phyloP scores from a whole-genome alignment of 1,140 invertebrate genomes.

The Drosophila athabasca region DNA sequence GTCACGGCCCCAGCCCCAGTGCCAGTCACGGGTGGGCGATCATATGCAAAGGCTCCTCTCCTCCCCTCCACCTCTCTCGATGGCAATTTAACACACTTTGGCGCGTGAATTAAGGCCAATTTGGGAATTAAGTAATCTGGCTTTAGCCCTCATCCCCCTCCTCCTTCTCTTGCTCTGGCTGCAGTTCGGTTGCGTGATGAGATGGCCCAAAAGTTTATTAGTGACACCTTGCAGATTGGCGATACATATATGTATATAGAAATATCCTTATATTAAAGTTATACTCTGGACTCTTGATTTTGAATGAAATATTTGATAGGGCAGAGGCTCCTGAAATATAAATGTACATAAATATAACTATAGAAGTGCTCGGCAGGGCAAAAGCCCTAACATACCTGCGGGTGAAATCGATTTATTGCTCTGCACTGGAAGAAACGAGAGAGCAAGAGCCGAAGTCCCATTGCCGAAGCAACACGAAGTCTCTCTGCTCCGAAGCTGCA shows the following conservation, averaged over 20 bases:
- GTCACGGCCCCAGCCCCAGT: conserved; percentile 47
- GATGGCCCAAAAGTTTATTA: conserved; percentile 44
- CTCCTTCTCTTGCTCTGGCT: conserved; percentile 39
- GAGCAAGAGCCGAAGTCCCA: too few relatives aligned
- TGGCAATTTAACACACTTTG: conserved; percentile 82
- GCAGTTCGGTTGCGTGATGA: conserved; percentile 39
- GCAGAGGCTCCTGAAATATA: not conserved
- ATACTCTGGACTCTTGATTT: not conserved
- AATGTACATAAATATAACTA: too few relatives aligned
- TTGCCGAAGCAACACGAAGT: too few relatives aligned
- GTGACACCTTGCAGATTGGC: conserved; percentile 60
- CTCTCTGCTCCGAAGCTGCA: too few relatives aligned
- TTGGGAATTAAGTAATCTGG: conserved; percentile 82
- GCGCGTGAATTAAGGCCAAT: conserved; percentile 82
- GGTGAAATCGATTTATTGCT: too few relatives aligned
- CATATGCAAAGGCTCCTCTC: conserved; percentile 68
- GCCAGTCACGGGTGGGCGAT: conserved; percentile 66
- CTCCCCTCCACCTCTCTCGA: conserved; percentile 3
- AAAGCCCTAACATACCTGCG: too few relatives aligned
- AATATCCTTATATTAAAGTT: too few relatives aligned
- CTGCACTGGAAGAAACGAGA: too few relatives aligned
- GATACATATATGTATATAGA: not conserved
- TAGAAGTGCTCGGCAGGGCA: too few relatives aligned
- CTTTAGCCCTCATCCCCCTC: conserved; percentile 35
- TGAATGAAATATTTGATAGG: not conserved